Evolutionary conservation across 2,888 invertebrate species (phyloP), one percentile per base, ranked within the genome.

Genomic region (Polydrusus cervinus): DNA sequence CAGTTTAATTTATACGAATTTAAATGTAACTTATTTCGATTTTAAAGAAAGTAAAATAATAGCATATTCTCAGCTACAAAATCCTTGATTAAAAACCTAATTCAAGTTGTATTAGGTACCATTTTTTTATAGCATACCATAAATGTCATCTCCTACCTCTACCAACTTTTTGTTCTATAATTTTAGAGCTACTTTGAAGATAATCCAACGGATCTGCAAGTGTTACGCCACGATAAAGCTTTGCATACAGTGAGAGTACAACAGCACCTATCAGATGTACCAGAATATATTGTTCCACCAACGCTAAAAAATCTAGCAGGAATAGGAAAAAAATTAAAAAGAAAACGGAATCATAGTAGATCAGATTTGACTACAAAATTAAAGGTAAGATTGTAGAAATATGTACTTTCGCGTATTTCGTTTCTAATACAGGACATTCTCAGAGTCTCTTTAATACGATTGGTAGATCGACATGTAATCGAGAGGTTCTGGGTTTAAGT

Each of bases 281-380:
- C 99, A 0, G 97, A 97, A 67, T 99, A 99, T 85, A 92, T 97
- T 79, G 89, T 97, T 0, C 97, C 97, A 0, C 90, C 92, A 0
- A 92, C 95, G 0, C 86, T 97, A 61, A 93, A 94, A 84, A 90
- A 89, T 76, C 88, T 94, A 16, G 89, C 91, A 6, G 89, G 89
- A 1, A 89, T 90, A 25, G 85, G 81, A 14, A 84, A 74, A 68
- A 82, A 80, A 74, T 77, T 73, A 14, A 84, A 84, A 77, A 80
- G 84, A 43, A 85, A 84, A 67, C 69, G 83, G 25, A 82, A 83
- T 30, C 75, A 80, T 60, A 79, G 75, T 65, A 79, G 78, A n/a
- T 83, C 82, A 45, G 81, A 79, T 72, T 80, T 83, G 11, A 82
- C 81, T 8, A 78, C 80, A 13, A 83, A 82, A 71, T 80, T 82